Evolutionary conservation across 2,797 vertebrate genomes (phyloP), one percentile per base, ranked within the genome.

Genomic region (Pagetopsis macropterus): DNA sequence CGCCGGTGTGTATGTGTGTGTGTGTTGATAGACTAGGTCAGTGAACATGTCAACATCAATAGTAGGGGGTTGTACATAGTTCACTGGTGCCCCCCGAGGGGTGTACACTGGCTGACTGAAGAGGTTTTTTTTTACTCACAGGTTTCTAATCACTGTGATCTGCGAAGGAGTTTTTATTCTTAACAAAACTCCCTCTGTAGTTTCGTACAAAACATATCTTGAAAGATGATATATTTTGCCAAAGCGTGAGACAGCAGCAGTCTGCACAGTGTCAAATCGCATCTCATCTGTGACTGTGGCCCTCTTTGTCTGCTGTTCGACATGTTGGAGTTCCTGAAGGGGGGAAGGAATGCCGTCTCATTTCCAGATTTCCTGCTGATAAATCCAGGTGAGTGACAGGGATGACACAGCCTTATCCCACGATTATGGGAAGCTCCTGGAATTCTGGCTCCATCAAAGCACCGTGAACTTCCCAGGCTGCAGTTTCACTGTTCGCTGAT

Each of bases 361-460:
- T 90, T 91, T 82, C 63, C 72, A 95, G 92, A 94, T 96, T 91
- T 94, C 91, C 91, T 93, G 87, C 83, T 88, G 92, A 95, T 95
- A 93, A 87, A 61, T 45, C 87, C 92, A 95, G 92, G 92, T 94
- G 93, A 95, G 89, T 92, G 94, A 95, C 91, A 88, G 92, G 92
- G 92, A 93, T 75, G 90, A 93, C 88, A 91, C 79, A 78, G 86
- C 73, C 70, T 90, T 82, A 91, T 91, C 90, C 93, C 79, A 7
- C 80, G 78, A 92, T 87, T 93, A 91, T 64, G 75, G 91, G 91
- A 93, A 93, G 86, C 82, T 80, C 83, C 89, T 61, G 89, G 75
- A 88, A 87, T 92, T 92, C 88, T 87, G 74, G 66, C 78, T 87
- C 78, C 90, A 86, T 89, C 89, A 90, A 91, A 91, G 85, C 81